Conservation (phyloP, 1,140 invertebrate genomes). For the Drosophila sp. region DNA sequence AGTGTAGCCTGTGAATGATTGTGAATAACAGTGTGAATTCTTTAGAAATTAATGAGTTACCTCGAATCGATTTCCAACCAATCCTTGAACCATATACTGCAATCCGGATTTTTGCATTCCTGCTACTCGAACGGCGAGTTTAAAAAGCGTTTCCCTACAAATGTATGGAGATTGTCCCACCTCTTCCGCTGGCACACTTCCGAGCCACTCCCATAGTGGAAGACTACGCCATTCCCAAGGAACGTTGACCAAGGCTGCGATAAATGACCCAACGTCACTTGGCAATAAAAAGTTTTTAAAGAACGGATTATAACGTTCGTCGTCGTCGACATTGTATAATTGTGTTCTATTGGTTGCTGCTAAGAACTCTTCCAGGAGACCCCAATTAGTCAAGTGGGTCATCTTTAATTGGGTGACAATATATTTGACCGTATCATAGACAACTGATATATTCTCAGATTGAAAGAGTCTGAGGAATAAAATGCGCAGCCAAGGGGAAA, state of each 20-base stretch:
- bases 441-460: conserved; percentile 83
- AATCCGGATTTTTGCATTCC: neutral
- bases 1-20: neutral
- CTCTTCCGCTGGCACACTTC: neutral
- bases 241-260: conserved; percentile 33
- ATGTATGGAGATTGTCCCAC: neutral
- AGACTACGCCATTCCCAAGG: neutral
- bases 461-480: conserved; percentile 82
- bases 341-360: conserved; percentile 65
- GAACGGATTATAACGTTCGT: conserved; percentile 25
- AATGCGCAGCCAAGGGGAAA: conserved; percentile 80
- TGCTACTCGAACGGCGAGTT: neutral
- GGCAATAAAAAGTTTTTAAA: conserved; percentile 6
- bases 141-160: neutral
- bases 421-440: conserved; percentile 82
- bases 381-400: conserved; percentile 15
- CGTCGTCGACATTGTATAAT: conserved; percentile 57
- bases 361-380: conserved; percentile 56
- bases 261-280: conserved; percentile 11
- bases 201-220: neutral
- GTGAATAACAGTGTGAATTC: neutral
- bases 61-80: neutral
- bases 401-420: conserved; percentile 47
- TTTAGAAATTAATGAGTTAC: neutral
- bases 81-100: neutral